Conservation (phyloP, 2,888 invertebrate species). For the Poecilus cupreus region DNA sequence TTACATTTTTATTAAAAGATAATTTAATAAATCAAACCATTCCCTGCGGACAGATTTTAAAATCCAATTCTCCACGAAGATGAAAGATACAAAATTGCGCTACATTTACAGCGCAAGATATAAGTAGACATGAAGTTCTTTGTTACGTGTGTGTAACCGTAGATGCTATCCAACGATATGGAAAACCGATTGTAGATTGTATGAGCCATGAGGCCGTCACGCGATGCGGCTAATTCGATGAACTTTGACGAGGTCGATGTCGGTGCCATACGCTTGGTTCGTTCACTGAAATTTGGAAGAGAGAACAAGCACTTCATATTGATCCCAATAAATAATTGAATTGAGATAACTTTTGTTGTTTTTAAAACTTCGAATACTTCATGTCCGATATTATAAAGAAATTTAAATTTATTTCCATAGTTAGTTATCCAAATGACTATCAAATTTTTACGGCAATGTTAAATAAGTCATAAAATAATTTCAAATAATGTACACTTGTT, state of each 20-base stretch:
- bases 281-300: no score
- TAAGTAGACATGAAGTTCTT: constrained; percentile 24
- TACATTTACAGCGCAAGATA: background rate
- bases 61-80: background rate
- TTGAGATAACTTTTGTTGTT: no score
- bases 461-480: no score
- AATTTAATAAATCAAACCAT: background rate
- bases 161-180: constrained; percentile 19
- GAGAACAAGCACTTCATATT: no score
- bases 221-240: background rate
- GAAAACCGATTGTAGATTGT: constrained; percentile 21
- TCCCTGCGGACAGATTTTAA: background rate
- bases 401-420: no score
- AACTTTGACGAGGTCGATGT: constrained; percentile 42
- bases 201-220: background rate
- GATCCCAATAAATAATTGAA: no score
- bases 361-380: no score
- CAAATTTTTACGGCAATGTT: no score
- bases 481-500: no score
- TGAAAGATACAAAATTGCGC: background rate
- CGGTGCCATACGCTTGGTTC: no score
- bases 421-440: no score
- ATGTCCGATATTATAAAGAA: no score
- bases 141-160: constrained; percentile 18
- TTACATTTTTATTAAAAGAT: background rate